phyloP scores from a whole-genome alignment of 2,113 vertebrate genomes.

The Alligator mississippiensis region DNA sequence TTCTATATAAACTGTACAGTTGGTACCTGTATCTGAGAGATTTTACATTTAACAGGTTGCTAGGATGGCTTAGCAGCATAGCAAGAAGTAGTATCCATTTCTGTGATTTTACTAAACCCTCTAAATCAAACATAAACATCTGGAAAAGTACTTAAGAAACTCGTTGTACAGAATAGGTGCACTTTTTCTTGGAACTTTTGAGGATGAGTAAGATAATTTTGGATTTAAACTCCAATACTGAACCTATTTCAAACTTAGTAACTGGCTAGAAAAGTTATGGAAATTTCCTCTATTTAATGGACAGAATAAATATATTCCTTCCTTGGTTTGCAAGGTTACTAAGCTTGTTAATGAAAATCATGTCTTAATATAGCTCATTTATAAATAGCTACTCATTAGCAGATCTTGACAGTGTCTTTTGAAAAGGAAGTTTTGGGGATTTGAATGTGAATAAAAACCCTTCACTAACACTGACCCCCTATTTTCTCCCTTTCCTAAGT shows the following conservation, averaged over 20 bases:
- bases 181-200: neutral
- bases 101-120: neutral
- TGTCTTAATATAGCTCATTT: neutral
- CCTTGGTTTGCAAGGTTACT: neutral
- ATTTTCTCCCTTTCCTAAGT: neutral
- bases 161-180: neutral
- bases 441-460: neutral
- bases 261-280: neutral
- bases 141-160: neutral
- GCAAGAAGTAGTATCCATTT: neutral
- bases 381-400: neutral
- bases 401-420: neutral
- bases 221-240: neutral
- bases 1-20: neutral
- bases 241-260: neutral
- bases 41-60: neutral
- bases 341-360: neutral
- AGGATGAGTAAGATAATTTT: neutral
- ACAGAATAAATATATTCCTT: neutral
- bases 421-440: neutral
- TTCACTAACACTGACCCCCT: neutral
- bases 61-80: neutral
- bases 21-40: neutral
- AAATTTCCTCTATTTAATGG: neutral
- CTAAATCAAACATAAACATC: neutral